Conservation (phyloP, 1,140 invertebrate species). For the Drosophila kikkawai region DNA sequence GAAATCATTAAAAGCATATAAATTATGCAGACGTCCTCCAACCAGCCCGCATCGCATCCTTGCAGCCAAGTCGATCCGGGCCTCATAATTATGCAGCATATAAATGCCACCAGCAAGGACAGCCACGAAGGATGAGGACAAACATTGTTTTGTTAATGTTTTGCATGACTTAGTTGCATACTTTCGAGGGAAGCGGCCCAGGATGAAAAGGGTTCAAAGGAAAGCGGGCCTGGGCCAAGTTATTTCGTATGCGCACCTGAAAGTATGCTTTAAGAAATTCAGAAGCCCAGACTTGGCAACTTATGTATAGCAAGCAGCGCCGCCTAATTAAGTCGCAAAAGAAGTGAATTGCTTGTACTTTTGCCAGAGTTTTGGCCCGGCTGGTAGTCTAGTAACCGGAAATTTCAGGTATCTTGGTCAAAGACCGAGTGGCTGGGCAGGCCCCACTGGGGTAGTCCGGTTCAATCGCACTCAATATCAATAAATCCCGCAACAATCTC, state of each 20-base stretch:
- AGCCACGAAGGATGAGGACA: conserved; percentile 32
- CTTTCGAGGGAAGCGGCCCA: conserved; percentile 27
- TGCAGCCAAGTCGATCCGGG: conserved; percentile 18
- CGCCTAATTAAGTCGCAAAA: conserved; percentile 48
- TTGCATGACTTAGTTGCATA: conserved; percentile 58
- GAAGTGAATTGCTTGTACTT: conserved; percentile 26
- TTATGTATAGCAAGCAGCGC: conserved; percentile 1
- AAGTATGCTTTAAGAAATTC: conserved; percentile 78
- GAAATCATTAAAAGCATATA: conserved; percentile 82
- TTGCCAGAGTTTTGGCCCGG: not conserved
- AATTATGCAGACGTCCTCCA: conserved; percentile 63
- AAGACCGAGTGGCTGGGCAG: conserved; percentile 1
- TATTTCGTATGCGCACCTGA: conserved; percentile 73
- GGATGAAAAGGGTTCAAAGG: conserved; percentile 33
- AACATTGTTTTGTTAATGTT: conserved; percentile 75
- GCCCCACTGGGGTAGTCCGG: conserved; percentile 9
- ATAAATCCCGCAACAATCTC: conserved; percentile 77
- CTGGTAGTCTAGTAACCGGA: not conserved
- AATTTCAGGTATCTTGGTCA: conserved; percentile 16
- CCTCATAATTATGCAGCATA: conserved; percentile 66
- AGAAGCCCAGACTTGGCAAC: conserved; percentile 20
- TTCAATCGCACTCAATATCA: conserved; percentile 72
- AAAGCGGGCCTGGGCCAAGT: conserved; percentile 32
- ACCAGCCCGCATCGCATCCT: conserved; percentile 10
- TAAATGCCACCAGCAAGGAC: conserved; percentile 57